Evolutionary conservation across 2,888 invertebrate species (phyloP).

Genomic region (Troides helena): DNA sequence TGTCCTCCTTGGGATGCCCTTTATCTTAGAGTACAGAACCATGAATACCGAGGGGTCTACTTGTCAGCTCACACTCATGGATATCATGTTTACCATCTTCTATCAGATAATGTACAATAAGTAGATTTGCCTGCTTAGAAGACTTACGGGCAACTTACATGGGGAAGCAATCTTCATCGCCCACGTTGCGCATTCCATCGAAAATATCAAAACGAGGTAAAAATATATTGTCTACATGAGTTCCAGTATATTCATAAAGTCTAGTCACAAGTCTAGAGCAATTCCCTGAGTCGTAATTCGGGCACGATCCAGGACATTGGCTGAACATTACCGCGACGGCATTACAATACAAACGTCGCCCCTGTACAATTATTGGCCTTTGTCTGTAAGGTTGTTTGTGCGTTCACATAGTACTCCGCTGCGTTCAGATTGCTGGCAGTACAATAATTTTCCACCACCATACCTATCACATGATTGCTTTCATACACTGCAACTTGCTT

Average conservation of each 20-base stretch:
- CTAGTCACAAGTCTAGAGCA: constrained; percentile 8
- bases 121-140: no score
- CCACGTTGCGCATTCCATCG: no score
- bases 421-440: constrained; percentile 9
- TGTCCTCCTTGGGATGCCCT: no score
- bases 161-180: no score
- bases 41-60: no score
- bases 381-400: constrained; percentile 16
- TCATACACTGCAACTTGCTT: constrained; percentile 7
- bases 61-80: no score
- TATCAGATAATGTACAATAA: no score
- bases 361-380: constrained; percentile 20
- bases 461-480: constrained; percentile 10
- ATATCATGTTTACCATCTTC: no score
- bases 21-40: no score
- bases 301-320: constrained; percentile 5
- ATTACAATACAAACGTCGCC: constrained; percentile 16
- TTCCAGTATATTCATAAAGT: not conserved
- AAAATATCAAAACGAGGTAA: no score
- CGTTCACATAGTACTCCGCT: constrained; percentile 12
- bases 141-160: no score
- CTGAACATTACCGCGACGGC: constrained; percentile 1
- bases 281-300: constrained; percentile 9
- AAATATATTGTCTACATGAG: no score
- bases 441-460: constrained; percentile 22